A percentile compares a stretch with the other conserved stretches of the same genome.
Conservation (phyloP, 1,140 invertebrate genomes). For the Mercenaria mercenaria region DNA sequence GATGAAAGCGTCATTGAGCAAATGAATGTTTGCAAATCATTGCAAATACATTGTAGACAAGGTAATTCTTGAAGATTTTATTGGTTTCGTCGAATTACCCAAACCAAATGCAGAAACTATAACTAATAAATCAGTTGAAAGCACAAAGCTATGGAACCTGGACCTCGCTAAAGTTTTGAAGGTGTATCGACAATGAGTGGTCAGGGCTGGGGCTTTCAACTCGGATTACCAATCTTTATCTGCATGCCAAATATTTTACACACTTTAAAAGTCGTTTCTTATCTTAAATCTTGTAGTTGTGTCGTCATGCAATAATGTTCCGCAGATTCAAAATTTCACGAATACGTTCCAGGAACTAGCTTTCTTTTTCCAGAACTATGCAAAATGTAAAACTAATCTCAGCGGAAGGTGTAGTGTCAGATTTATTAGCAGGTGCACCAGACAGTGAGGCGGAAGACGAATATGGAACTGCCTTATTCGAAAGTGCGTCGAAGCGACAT, state of each 20-base stretch:
- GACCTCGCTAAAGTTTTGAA: not conserved
- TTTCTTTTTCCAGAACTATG: not conserved
- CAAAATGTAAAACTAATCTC: not conserved
- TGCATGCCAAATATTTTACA: not conserved
- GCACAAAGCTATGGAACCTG: not conserved
- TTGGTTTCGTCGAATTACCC: not conserved
- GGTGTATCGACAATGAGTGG: not conserved
- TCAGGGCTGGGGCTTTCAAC: not conserved
- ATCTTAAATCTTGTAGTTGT: not conserved
- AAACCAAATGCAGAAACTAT: not conserved
- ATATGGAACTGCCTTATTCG: no score
- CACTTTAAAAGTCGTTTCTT: not conserved
- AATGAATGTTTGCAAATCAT: not conserved
- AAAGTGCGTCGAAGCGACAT: not conserved
- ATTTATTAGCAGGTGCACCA: not conserved
- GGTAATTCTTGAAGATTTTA: not conserved
- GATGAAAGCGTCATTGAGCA: not conserved
- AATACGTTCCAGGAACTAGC: not conserved
- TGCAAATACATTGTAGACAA: not conserved
- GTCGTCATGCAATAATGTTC: not conserved
- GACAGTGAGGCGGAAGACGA: not conserved
- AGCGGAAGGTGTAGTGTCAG: not conserved
- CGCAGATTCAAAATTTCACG: not conserved
- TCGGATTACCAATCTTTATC: not conserved
- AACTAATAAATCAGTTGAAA: not conserved